Conservation (phyloP, 2,797 vertebrate species). For the Pseudomugil gertrudae region DNA sequence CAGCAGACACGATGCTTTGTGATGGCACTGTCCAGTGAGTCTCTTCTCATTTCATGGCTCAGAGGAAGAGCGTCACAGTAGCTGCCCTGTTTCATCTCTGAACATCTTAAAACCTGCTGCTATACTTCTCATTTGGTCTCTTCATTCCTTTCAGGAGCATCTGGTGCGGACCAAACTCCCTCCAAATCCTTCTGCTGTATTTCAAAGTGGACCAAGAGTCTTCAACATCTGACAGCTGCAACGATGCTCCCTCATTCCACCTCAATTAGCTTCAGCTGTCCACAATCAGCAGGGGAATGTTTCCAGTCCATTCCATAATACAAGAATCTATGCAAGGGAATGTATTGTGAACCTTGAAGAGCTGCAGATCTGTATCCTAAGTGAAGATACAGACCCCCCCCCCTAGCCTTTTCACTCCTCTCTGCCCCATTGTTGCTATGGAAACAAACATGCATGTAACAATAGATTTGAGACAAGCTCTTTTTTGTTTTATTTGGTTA, state of each 20-base stretch:
- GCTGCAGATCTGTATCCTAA: conserved; percentile 33
- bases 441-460: conserved; percentile 76
- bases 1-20: conserved; percentile 56
- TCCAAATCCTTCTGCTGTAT: conserved; percentile 93
- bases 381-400: conserved; percentile 13
- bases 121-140: neutral
- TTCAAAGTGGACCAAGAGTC: conserved; percentile 89
- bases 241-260: conserved; percentile 38
- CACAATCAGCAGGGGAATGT: conserved; percentile 44
- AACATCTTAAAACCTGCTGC: conserved; percentile 15
- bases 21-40: conserved; percentile 42
- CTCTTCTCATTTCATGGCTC: conserved; percentile 59
- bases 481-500: conserved; percentile 25
- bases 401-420: conserved; percentile 17
- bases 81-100: conserved; percentile 26
- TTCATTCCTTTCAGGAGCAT: conserved; percentile 80
- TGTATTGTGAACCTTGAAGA: conserved; percentile 44
- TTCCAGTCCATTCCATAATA: conserved; percentile 67
- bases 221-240: conserved; percentile 86
- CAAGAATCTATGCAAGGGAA: conserved; percentile 84
- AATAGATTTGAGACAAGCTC: conserved; percentile 51
- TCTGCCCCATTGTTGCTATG: conserved; percentile 43
- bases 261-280: conserved; percentile 27
- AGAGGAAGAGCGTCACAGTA: conserved; percentile 16
- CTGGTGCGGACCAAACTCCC: conserved; percentile 88